Conservation (phyloP, 2,797 vertebrate genomes). For the Neomorphus geoffroyi region DNA sequence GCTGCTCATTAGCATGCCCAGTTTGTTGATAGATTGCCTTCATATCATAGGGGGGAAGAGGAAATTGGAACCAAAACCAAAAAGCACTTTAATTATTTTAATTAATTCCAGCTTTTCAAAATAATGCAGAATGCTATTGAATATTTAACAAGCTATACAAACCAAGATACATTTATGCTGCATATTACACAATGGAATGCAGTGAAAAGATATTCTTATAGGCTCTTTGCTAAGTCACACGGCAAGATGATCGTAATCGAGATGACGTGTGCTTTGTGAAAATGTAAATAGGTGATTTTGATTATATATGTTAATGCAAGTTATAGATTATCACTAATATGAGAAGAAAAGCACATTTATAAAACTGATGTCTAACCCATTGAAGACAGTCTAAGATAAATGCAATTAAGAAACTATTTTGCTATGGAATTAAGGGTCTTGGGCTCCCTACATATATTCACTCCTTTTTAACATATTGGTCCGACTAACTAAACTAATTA, state of each 20-base stretch:
- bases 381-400: neutral
- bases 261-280: rapidly evolving
- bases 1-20: constrained; percentile 30
- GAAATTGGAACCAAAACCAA: constrained; percentile 53
- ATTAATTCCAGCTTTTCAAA: constrained; percentile 58
- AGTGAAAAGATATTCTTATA: constrained; percentile 31
- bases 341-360: constrained; percentile 10
- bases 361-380: neutral
- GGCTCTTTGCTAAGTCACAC: constrained; percentile 20
- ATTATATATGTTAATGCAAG: neutral
- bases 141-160: constrained; percentile 59
- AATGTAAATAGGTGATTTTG: neutral
- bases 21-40: constrained; percentile 38
- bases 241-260: neutral
- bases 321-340: neutral
- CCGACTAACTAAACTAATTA: constrained; percentile 57
- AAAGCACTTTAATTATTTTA: constrained; percentile 58
- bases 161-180: constrained; percentile 53
- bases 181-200: constrained; percentile 41
- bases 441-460: neutral
- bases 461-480: constrained; percentile 53
- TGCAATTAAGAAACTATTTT: neutral
- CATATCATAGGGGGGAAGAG: neutral
- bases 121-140: constrained; percentile 21
- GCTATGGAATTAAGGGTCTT: neutral